Base-by-base conservation (phyloP, 2,113 vertebrate genomes). In the Benitochromis conjunctus region DNA sequence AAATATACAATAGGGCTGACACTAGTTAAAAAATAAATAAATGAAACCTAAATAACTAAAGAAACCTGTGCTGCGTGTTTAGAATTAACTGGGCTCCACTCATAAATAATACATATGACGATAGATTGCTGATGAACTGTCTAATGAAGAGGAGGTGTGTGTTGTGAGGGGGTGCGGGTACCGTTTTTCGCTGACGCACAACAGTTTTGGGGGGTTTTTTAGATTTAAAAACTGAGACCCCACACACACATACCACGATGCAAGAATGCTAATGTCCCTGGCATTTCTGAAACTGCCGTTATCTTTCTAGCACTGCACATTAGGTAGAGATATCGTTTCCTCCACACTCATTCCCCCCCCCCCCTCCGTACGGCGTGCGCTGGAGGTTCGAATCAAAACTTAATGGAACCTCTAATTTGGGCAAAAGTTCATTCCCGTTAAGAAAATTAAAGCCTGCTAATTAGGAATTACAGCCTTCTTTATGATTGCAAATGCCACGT, bases 41-140 rank as follows among this genome's bases (percentile, higher is more conserved):
- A 55, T 36, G 64, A 93, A 86, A 81, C 60, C 79, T 82, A 85
- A 92, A 92, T 84, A 89, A 87, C 36, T 76, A 86, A 76, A 85
- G 85, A 84, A 93, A 94, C 80, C 83, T 41, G 38, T 77, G 86
- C 79, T 41, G 54, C 76, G 51, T 88, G 62, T 90, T 88, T 77
- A 55, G 62, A 94, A 88, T 81, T 56, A 95, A 87, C 51, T 54
- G 84, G 66, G 86, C 48, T 83, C 79, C 43, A 71, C 85, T 94
- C 83, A 94, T 95, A 90, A 95, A 96, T 95, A 93, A 94, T 84
- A 91, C 93, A 96, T 92, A 88, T 79, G 81, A 86, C 92, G 89
- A 95, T 92, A 90, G 91, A 94, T 94, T 91, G 88, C 93, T 94
- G 94, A 96, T 95, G 93, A 96, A 92, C 90, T 94, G 89, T 94